Percentiles rank a stretch among this genome's conserved stretches.
These are phyloP conservation scores for Corynorhinus townsendii DNA, from an alignment of 2,113 vertebrate genomes.

Conservation along the genomic window DNA sequence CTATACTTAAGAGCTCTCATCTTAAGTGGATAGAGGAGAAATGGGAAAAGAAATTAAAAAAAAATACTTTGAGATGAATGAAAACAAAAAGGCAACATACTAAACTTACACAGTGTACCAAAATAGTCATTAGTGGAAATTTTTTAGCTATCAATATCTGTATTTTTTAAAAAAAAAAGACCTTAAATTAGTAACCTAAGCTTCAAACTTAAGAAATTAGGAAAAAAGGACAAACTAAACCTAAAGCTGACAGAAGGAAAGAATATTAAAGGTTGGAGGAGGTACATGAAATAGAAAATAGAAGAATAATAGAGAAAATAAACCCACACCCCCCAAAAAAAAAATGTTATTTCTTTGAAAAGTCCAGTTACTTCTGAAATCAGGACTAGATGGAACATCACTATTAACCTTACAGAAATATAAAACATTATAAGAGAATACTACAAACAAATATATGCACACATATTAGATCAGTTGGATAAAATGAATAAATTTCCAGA, in stretches of 20 bases:
- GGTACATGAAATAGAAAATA: background rate
- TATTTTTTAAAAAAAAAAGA: background rate
- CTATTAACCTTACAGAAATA: background rate
- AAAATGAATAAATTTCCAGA: background rate
- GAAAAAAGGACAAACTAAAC: background rate
- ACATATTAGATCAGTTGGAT: background rate
- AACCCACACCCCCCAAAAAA: background rate
- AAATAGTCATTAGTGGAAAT: background rate
- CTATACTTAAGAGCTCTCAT: background rate
- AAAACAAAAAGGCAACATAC: background rate
- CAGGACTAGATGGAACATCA: background rate
- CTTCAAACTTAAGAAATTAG: background rate
- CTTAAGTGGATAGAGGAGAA: background rate
- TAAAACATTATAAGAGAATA: background rate
- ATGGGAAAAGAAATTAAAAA: background rate
- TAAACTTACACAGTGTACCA: background rate
- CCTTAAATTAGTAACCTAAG: background rate
- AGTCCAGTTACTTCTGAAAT: background rate
- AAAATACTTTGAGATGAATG: background rate
- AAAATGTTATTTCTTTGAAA: background rate
- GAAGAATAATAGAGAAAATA: background rate
- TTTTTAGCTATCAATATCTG: background rate
- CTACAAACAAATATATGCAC: background rate
- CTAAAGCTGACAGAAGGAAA: background rate
- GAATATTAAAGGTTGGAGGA: background rate